A percentile compares a stretch with the other conserved stretches of the same genome.
Evolutionary conservation across 1,140 invertebrate species (phyloP).

Genomic region (Hylaeus volcanicus): DNA sequence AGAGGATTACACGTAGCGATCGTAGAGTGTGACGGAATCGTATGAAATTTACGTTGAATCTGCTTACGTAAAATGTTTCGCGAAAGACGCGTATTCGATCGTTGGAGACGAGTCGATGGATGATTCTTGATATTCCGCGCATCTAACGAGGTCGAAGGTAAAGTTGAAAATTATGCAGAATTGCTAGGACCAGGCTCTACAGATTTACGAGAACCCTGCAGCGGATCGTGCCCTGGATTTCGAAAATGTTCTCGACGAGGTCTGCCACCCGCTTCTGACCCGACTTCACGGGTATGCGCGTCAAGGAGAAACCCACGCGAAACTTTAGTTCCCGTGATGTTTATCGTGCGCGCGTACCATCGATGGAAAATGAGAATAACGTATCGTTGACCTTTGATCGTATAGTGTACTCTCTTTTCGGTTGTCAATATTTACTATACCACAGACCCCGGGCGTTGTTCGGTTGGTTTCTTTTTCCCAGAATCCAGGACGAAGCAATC

Average conservation of each 20-base stretch:
- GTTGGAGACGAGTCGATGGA: not conserved
- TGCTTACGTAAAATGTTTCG: not conserved
- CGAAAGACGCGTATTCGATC: not conserved
- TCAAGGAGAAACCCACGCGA: not conserved
- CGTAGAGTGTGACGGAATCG: not conserved
- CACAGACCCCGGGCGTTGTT: too few relatives aligned
- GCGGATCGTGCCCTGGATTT: constrained; percentile 4
- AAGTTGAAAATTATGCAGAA: constrained; percentile 11
- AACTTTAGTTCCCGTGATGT: not conserved
- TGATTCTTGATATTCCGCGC: not conserved
- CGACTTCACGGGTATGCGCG: not conserved
- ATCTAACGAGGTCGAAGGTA: not conserved
- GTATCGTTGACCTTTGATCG: constrained; percentile 53
- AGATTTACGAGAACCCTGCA: not conserved
- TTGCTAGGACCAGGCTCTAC: not conserved
- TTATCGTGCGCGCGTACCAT: not conserved
- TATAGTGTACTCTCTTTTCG: not conserved
- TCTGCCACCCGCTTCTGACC: not conserved
- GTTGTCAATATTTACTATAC: too few relatives aligned
- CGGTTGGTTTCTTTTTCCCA: too few relatives aligned
- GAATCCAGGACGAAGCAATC: too few relatives aligned
- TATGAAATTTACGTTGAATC: not conserved
- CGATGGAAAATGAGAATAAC: constrained; percentile 21
- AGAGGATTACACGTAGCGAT: too few relatives aligned
- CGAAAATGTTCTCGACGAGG: not conserved